Evolutionary conservation across 2,113 vertebrate genomes (phyloP).

Genomic region (Puffinus mauretanicus): DNA sequence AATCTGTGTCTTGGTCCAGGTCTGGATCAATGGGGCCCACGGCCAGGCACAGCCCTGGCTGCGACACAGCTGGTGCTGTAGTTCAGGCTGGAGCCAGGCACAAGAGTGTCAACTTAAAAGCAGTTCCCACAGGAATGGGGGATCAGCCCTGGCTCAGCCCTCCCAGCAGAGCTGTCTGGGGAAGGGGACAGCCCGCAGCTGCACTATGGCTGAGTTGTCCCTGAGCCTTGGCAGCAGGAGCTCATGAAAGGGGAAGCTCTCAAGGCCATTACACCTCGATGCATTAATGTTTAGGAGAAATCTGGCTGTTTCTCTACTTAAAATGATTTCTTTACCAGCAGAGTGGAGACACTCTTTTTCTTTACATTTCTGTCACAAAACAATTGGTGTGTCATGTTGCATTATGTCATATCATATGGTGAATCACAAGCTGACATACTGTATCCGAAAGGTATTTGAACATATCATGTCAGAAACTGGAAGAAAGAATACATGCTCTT

Average conservation of each 20-base stretch:
- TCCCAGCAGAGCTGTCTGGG: not conserved
- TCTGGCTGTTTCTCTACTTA: not conserved
- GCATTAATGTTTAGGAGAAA: not conserved
- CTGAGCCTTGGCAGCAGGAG: not conserved
- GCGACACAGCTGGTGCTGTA: not conserved
- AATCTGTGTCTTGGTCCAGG: not conserved
- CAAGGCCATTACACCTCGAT: not conserved
- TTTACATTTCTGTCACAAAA: slow-evolving; percentile 59
- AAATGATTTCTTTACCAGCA: slow-evolving; percentile 45
- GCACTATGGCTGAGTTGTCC: not conserved
- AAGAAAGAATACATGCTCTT: not conserved
- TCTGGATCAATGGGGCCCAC: fast-evolving
- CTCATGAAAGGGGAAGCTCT: not conserved
- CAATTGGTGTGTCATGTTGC: slow-evolving; percentile 47
- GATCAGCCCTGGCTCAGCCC: not conserved
- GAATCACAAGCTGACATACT: slow-evolving; percentile 59
- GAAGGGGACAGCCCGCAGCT: not conserved
- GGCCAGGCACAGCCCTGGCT: not conserved
- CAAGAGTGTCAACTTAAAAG: fast-evolving
- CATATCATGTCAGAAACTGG: slow-evolving; percentile 52
- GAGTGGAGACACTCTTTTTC: not conserved
- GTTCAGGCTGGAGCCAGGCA: not conserved
- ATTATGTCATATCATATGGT: slow-evolving; percentile 35
- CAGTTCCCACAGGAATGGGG: not conserved
- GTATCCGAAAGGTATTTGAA: slow-evolving; percentile 62